A percentile compares a stretch with the other conserved stretches of the same genome.
Evolutionary conservation across 2,797 vertebrate species (phyloP).

Genomic region (Coracias cyanogaster): DNA sequence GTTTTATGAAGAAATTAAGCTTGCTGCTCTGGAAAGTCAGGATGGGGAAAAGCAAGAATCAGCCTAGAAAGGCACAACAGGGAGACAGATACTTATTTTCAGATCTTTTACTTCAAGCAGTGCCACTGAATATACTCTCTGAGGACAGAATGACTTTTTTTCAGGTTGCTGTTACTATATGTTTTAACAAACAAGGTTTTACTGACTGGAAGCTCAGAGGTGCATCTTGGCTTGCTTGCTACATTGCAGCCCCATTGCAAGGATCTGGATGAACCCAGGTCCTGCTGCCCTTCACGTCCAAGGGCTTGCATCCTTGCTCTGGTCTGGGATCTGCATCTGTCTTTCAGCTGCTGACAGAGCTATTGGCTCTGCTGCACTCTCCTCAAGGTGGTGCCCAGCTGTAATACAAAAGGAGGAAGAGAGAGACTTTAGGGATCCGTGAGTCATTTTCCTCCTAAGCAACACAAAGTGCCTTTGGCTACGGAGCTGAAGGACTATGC

Average conservation of each 20-base stretch:
- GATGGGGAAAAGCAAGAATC: background rate
- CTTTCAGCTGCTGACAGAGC: background rate
- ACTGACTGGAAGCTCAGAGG: background rate
- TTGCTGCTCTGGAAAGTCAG: background rate
- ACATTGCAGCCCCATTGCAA: accelerated
- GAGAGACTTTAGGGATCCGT: background rate
- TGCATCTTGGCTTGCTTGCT: accelerated
- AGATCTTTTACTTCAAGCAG: background rate
- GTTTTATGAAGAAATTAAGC: background rate
- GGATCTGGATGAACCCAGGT: background rate
- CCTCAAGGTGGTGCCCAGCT: background rate
- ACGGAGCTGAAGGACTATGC: background rate
- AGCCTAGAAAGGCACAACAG: background rate
- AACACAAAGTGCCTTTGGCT: background rate
- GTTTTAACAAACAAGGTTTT: background rate
- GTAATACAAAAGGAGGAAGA: constrained; percentile 51
- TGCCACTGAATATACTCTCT: background rate
- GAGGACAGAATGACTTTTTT: background rate
- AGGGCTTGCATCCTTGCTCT: background rate
- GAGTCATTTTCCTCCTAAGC: constrained; percentile 38
- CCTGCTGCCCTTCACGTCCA: accelerated
- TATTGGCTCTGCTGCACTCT: background rate
- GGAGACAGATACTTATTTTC: background rate
- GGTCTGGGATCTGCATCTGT: background rate
- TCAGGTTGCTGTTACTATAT: background rate